Base-by-base conservation (phyloP, 2,888 invertebrate genomes). In the Aspidiotus rigidus region DNA sequence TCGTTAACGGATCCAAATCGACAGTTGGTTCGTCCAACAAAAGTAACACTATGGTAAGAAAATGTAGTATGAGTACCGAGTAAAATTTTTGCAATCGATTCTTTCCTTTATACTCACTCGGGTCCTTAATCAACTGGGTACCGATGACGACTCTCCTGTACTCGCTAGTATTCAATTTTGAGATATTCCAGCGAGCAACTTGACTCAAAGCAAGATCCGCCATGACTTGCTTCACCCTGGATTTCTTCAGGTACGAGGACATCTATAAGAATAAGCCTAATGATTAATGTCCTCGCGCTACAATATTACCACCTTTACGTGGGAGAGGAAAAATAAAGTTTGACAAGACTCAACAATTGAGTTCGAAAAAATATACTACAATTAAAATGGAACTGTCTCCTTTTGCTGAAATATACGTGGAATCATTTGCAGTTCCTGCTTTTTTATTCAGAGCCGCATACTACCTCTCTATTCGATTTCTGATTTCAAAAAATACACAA, bases 1-100 rank as follows among this genome's bases (percentile, higher is more conserved):
- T 94, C 75, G 95, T 95, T 66, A 98, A 81, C 0, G 97, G 94
- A 78, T 97, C 96, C 73, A 98, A 81, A 73, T 93, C 93, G 84
- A 90, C 89, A 0, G 96, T 95, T 0, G 96, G 95, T 76, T 97
- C 96, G 77, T 97, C 96, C 72, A 95, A 80, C 1, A 96, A 82
- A 2, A 96, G 79, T 75, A 96, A 84, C 17, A 93, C 92, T 90
- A 77, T 2, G 10, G 49, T 61, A 13, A 15, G 60, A 5, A 39
- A n/a, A 2, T 40, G 9, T n/a, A 40, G 10, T 7, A 17, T 10
- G 7, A 62, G 13, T 44, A 10, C 2, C 57, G 57, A 57, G 17
- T 8, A 2, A 60, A 6, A 7, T 11, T 28, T 28, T 16, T 57
- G 57, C 28, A 17, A 15, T 57, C 7, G 57, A 57, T 11, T 11